A percentile compares a stretch with the other conserved stretches of the same genome.
Evolutionary conservation across 2,797 vertebrate species (phyloP).

Genomic region (Tragelaphus eurycerus): DNA sequence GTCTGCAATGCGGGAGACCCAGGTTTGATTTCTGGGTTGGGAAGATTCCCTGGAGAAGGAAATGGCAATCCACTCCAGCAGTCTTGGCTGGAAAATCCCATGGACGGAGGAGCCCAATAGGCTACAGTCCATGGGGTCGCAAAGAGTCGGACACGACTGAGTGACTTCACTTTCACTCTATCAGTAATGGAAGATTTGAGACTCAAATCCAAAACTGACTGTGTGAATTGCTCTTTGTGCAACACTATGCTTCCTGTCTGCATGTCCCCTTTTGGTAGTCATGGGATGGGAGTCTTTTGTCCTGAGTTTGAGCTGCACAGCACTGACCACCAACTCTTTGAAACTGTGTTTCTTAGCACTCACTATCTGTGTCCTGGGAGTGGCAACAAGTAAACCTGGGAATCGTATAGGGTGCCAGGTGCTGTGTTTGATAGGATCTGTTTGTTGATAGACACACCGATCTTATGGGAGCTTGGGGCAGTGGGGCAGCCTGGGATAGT

Average conservation of each 20-base stretch:
- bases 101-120: too few species aligned
- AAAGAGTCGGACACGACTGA: too few species aligned
- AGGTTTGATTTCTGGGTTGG: too few species aligned
- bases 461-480: neutral
- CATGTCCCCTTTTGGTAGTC: neutral
- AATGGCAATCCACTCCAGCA: too few species aligned
- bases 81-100: too few species aligned
- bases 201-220: neutral
- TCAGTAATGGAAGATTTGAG: neutral
- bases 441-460: neutral
- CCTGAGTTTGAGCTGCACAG: neutral
- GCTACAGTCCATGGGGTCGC: too few species aligned
- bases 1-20: too few species aligned
- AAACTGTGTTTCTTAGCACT: neutral
- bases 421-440: neutral
- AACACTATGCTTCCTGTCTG: neutral
- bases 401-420: neutral
- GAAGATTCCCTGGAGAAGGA: too few species aligned
- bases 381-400: neutral
- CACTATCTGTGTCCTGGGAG: neutral
- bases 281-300: neutral
- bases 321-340: neutral
- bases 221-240: neutral
- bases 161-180: neutral
- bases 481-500: neutral